Evolutionary conservation across 2,888 invertebrate species (phyloP).

Genomic region (Drosophila diplacantha): DNA sequence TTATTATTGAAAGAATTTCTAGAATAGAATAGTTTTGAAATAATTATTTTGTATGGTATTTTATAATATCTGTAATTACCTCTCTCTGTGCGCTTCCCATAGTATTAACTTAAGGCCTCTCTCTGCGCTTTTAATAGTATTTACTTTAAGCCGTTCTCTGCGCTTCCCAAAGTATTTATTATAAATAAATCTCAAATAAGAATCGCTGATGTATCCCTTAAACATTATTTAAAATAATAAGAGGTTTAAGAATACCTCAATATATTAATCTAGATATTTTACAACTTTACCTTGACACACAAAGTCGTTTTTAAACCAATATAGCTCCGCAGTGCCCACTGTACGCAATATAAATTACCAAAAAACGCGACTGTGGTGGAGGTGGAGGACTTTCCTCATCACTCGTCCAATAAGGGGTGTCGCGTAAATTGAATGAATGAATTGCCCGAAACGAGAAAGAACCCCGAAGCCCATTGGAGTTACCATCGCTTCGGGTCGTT

Average conservation of each 20-base stretch:
- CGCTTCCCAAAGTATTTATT: neutral
- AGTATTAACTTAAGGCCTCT: neutral
- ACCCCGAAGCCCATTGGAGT: conserved; percentile 34
- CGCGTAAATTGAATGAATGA: conserved; percentile 75
- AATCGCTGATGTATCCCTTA: neutral
- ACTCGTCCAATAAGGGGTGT: conserved; percentile 63
- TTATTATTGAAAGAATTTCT: neutral
- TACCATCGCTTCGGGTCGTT: conserved; percentile 16
- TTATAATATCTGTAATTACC: neutral
- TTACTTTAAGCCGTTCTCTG: neutral
- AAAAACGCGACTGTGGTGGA: conserved; percentile 18
- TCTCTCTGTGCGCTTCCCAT: neutral
- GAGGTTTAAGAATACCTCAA: accelerated
- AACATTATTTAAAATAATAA: neutral
- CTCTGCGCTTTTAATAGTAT: neutral
- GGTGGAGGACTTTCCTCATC: conserved; percentile 32
- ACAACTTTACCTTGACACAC: neutral
- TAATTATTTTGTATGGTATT: neutral
- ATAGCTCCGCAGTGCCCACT: conserved; percentile 7
- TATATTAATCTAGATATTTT: neutral
- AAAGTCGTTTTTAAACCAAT: neutral
- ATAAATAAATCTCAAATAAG: neutral
- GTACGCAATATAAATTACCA: conserved; percentile 40
- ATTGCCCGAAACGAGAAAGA: conserved; percentile 59
- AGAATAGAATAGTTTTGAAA: neutral